These are phyloP conservation scores for Tupaia chinensis DNA, from an alignment of 2,113 vertebrate genomes.

Conservation along the genomic window DNA sequence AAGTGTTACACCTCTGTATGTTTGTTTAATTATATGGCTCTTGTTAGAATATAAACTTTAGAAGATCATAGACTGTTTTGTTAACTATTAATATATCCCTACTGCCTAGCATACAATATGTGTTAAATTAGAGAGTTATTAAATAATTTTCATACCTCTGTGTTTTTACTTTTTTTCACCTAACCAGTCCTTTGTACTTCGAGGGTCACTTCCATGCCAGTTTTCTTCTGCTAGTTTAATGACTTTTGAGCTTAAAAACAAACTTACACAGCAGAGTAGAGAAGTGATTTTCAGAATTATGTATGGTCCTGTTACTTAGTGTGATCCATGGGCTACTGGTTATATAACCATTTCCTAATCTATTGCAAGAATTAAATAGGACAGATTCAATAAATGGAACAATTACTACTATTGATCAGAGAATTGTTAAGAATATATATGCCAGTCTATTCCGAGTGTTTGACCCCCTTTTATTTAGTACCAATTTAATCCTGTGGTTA, in stretches of 20 bases:
- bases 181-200: background rate
- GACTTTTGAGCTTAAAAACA: background rate
- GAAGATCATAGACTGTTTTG: background rate
- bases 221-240: background rate
- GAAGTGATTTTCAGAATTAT: background rate
- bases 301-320: background rate
- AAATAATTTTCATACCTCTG: background rate
- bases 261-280: background rate
- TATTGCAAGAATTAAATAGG: constrained; percentile 31
- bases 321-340: background rate
- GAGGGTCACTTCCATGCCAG: background rate
- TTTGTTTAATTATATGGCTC: background rate
- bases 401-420: constrained; percentile 18
- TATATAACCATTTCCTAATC: background rate
- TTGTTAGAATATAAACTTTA: background rate
- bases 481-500: background rate
- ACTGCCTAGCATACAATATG: background rate
- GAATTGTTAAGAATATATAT: background rate
- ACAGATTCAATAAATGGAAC: background rate
- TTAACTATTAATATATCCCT: background rate
- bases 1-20: background rate
- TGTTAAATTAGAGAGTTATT: background rate
- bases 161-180: constrained; percentile 15
- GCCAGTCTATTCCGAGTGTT: background rate
- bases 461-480: background rate